Evolutionary conservation across 2,797 vertebrate genomes (phyloP), one percentile per base, ranked within the genome.

Genomic region (Peromyscus melanophrys): DNA sequence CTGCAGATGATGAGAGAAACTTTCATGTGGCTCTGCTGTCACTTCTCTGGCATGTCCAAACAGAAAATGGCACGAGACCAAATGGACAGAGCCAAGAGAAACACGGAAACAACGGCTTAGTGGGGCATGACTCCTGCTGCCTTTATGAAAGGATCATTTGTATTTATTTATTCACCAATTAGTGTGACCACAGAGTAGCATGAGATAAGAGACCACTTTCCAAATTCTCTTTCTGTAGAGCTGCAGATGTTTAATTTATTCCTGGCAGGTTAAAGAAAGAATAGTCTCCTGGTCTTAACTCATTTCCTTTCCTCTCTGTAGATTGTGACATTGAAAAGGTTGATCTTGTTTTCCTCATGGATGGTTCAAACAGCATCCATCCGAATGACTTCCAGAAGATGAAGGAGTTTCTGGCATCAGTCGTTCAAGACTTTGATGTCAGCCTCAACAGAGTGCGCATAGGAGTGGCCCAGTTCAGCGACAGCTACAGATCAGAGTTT

Each of bases 301-400:
- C n/a, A 1, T 84, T 81, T 23, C 9, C 21, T 78, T 87, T 27
- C 8, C 61, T 89, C 19, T 71, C 61, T 89, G 81, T 61, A 99
- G 98, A 97, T 25, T 99, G 98, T 90, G 93, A 97, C 92, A 96
- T 96, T 96, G 96, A 97, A 83, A 96, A 97, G 34, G 96, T 97
- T 17, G 98, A 98, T 57, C 95, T 99, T 0, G 98, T 98, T 46
- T 98, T 99, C 91, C 98, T 99, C 89, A 93, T 98, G 91, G 98
- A 98, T 8, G 98, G 98, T 11, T 98, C 98, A 6, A 97, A 71
- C 2, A 98, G 98, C 94, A 98, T 98, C 82, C 17, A n/a, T 0
- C 8, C 78, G 4, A 46, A 90, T 4, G 95, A 98, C 80, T 99
- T 98, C 83, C 55, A 17, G 34, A 97, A 86, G 92, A 97, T 98